These are phyloP conservation scores for Beaufortia kweichowensis DNA, from an alignment of 2,113 vertebrate genomes.

Conservation along the genomic window DNA sequence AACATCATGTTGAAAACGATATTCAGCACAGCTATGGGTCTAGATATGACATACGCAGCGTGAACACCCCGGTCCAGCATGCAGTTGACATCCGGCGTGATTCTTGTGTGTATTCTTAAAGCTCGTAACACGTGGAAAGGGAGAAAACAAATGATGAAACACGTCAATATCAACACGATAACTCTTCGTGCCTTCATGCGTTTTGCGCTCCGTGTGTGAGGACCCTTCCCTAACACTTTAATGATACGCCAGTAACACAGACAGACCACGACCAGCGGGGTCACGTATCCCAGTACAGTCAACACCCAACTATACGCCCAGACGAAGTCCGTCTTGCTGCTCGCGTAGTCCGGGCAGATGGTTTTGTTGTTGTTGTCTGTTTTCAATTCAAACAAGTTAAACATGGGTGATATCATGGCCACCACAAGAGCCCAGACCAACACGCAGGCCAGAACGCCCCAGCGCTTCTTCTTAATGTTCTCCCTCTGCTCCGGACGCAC, in stretches of 20 bases:
- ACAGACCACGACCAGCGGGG: constrained; percentile 72
- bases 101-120: constrained; percentile 57
- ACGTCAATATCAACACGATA: constrained; percentile 64
- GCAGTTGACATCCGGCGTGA: constrained; percentile 48
- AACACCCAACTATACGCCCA: constrained; percentile 72
- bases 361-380: background rate
- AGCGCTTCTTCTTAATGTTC: constrained; percentile 60
- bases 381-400: constrained; percentile 59
- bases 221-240: constrained; percentile 61
- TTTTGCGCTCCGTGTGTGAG: constrained; percentile 15
- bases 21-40: constrained; percentile 71
- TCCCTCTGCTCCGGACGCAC: constrained; percentile 52
- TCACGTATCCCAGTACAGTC: constrained; percentile 61
- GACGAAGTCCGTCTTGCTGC: constrained; percentile 32
- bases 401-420: constrained; percentile 59
- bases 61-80: constrained; percentile 60
- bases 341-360: constrained; percentile 68
- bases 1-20: constrained; percentile 73
- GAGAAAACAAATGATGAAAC: constrained; percentile 73
- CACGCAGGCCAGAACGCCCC: constrained; percentile 61
- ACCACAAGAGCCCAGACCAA: constrained; percentile 63
- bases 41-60: constrained; percentile 65
- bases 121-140: constrained; percentile 69
- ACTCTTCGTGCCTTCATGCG: constrained; percentile 66
- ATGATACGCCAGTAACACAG: constrained; percentile 70